phyloP scores from a whole-genome alignment of 1,140 invertebrate genomes.

The Subanguina moxae region DNA sequence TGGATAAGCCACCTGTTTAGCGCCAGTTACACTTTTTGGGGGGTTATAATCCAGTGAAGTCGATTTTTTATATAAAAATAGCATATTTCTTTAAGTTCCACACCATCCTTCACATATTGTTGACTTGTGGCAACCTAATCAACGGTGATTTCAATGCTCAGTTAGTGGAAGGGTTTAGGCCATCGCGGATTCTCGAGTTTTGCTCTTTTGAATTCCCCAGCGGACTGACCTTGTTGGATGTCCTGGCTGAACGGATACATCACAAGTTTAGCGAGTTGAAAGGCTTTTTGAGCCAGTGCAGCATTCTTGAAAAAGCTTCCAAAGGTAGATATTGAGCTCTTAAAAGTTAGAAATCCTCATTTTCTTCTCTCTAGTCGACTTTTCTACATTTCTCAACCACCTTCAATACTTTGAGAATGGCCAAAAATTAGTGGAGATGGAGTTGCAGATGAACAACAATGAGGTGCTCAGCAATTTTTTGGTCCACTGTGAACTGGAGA shows the following conservation, averaged over 20 bases:
- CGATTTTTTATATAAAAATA: too few relatives aligned
- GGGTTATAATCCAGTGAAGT: too few relatives aligned
- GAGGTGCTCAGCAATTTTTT: constrained; percentile 4
- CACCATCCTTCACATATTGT: constrained; percentile 29
- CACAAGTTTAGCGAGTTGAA: constrained; percentile 1
- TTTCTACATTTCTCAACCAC: not conserved
- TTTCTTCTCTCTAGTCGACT: not conserved
- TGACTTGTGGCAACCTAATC: constrained; percentile 30
- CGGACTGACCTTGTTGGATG: not conserved
- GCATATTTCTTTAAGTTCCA: constrained; percentile 29
- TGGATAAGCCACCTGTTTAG: too few relatives aligned
- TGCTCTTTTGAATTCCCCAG: constrained; percentile 31
- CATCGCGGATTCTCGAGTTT: constrained; percentile 22
- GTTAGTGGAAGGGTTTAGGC: constrained; percentile 31
- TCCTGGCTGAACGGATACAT: constrained; percentile 10
- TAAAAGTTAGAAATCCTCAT: not conserved
- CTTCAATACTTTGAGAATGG: constrained; percentile 3
- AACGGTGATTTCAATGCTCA: constrained; percentile 32
- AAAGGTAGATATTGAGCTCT: constrained; percentile 1
- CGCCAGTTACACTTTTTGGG: too few relatives aligned
- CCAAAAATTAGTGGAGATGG: constrained; percentile 1
- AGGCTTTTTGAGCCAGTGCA: not conserved
- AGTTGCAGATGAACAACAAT: not conserved
- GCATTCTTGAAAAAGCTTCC: not conserved
- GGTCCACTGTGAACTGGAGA: constrained; percentile 11